Base-by-base conservation (phyloP, 2,888 invertebrate genomes). In the Sphaerolaimus hirsutus region DNA sequence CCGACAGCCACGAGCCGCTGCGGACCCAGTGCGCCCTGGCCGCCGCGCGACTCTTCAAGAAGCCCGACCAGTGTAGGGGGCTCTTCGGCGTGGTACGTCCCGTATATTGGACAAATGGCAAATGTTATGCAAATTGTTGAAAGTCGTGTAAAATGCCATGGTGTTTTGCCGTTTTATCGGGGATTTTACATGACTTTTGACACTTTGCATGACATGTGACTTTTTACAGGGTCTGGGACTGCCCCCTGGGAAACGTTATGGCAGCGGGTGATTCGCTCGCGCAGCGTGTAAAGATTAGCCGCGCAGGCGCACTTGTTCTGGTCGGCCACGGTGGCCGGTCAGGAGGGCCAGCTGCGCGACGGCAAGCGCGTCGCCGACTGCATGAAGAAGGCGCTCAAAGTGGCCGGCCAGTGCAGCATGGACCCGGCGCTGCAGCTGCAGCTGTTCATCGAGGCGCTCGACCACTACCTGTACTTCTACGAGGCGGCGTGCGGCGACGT, bases 341-440 rank as follows among this genome's bases (percentile, higher is more conserved):
- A 52, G 29, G 58, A 57, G 27, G 53, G 69, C 56, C 58, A 83
- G 70, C 75, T 86, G 66, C 79, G 79, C 55, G 87, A 97, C 64
- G 81, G 83, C 2, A 78, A 80, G 54, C 75, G 83, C 26, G 91
- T 84, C 0, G 71, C 86, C 41, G 93, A 93, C 62, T 93, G 91
- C 64, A 70, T 97, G 54, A 87, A 87, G 68, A 91, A 89, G 65
- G 84, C 84, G 12, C 78, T 83, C 3, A 76, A 86, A 47, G 89
- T 93, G 48, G 86, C 89, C 0, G 82, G 81, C 54, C 91, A 97
- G 60, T 93, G 93, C 60, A n/a, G n/a, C n/a, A 83, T 99, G 81
- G 97, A 99, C 68, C 76, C 77, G 21, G 79, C 81, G 2, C 87
- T 91, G 5, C 91, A 93, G 70, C 83, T 87, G 23, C 91, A 93